Conservation (phyloP, 2,797 vertebrate genomes). For the Mormyrops boulengeri region DNA sequence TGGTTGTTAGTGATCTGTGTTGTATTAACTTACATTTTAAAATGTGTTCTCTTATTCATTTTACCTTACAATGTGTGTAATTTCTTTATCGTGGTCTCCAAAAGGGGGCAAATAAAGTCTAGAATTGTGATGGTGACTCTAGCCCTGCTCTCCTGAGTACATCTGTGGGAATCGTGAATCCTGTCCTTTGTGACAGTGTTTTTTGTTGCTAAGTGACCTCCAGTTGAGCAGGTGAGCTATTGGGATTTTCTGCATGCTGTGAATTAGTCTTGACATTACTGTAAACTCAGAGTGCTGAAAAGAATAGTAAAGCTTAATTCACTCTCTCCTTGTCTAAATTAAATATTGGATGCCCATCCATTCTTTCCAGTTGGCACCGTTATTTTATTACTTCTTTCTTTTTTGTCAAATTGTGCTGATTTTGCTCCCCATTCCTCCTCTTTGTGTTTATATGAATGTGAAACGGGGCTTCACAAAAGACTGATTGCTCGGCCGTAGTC, state of each 20-base stretch:
- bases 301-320: background rate
- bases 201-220: background rate
- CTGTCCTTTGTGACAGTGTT: background rate
- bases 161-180: background rate
- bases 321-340: background rate
- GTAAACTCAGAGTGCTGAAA: background rate
- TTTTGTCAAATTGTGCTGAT: background rate
- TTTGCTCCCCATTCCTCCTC: background rate
- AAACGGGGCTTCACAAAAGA: background rate
- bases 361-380: background rate
- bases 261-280: background rate
- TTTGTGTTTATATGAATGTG: constrained; percentile 1
- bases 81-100: background rate
- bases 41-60: background rate
- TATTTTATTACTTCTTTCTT: background rate
- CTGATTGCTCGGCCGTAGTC: background rate
- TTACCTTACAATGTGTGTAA: background rate
- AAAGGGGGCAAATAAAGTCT: background rate
- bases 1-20: background rate
- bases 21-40: background rate
- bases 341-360: background rate
- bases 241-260: background rate
- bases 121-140: background rate
- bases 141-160: background rate
- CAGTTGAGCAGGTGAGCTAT: background rate